Evolutionary conservation across 2,888 invertebrate genomes (phyloP), one percentile per base, ranked within the genome.

Genomic region (Sinopyrophorus schimmeli): DNA sequence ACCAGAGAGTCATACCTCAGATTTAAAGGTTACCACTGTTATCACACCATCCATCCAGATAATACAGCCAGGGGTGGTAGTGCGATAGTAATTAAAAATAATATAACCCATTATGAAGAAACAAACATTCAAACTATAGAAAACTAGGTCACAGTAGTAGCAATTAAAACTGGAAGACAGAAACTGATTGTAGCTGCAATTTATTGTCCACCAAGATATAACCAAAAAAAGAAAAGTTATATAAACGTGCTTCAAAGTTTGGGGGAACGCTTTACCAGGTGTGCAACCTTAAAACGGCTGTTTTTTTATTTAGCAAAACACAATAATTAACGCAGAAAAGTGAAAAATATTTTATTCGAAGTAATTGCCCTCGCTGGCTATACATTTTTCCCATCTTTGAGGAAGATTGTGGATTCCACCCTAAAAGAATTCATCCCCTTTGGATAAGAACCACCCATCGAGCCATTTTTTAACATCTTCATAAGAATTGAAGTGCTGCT

Each of bases 121-220:
- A n/a, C 20, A 27, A 40, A 48, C 16, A 43, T 28, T 21, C 5
- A 51, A 43, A 27, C 27, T 27, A 11, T 35, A 26, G 11, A 34
- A 15, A 18, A 31, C 20, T 35, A 47, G 12, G 47, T 39, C 12
- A 42, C 27, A 26, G 32, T 10, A 10, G 30, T 47, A 14, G 41
- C 6, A 16, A 34, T 31, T 14, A 47, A 41, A 10, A 27, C 18
- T 9, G 14, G 3, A 5, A 27, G 21, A 14, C 16, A 32, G 1
- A 34, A 31, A 6, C 14, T 35, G 2, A 24, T 20, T 4, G 6
- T 32, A 27, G 30, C 50, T 9, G 39, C 53, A 18, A 31, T 43
- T 18, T 59, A 64, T 15, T 62, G 54, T 5, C 60, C 60, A 3
- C 59, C 62, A 1, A 57, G 51, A 18, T 57, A 61, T 16, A 47